Evolutionary conservation across 1,140 invertebrate species (phyloP).

Genomic region (Anthonomus grandis): DNA sequence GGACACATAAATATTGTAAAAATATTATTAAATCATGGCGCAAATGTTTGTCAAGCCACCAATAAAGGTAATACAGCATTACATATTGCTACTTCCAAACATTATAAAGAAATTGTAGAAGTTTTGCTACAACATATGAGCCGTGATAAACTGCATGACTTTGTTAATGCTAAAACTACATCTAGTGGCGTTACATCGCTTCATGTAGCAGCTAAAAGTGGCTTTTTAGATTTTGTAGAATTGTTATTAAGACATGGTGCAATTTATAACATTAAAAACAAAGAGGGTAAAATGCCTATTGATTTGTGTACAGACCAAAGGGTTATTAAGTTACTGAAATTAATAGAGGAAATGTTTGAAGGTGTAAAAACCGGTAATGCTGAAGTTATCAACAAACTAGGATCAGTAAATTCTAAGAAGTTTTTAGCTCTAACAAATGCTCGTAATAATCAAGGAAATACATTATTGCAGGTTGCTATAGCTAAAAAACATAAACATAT

Average conservation of each 20-base stretch:
- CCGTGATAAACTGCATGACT: neutral
- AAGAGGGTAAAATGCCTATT: neutral
- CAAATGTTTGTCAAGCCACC: constrained; percentile 3
- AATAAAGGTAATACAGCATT: constrained; percentile 7
- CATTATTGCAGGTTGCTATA: constrained; percentile 8
- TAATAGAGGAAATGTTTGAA: neutral
- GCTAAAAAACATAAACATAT: neutral
- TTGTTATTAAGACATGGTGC: constrained; percentile 2
- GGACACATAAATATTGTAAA: constrained; percentile 38
- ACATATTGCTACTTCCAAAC: constrained; percentile 2
- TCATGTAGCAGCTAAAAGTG: constrained; percentile 10
- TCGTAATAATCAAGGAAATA: constrained; percentile 5
- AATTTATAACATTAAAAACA: constrained; percentile 6
- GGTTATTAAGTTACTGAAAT: neutral
- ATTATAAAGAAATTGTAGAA: constrained; percentile 2
- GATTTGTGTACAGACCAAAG: neutral
- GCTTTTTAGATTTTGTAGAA: neutral
- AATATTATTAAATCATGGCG: constrained; percentile 29
- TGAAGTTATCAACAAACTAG: neutral
- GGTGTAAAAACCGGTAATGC: neutral
- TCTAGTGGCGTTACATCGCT: neutral
- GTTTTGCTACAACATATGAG: neutral
- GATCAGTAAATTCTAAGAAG: neutral
- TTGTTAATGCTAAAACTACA: constrained; percentile 5
- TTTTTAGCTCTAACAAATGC: neutral